Percentiles rank a stretch among this genome's conserved stretches.
Conservation (phyloP, 2,113 vertebrate species). For the Tympanuchus pallidicinctus region DNA sequence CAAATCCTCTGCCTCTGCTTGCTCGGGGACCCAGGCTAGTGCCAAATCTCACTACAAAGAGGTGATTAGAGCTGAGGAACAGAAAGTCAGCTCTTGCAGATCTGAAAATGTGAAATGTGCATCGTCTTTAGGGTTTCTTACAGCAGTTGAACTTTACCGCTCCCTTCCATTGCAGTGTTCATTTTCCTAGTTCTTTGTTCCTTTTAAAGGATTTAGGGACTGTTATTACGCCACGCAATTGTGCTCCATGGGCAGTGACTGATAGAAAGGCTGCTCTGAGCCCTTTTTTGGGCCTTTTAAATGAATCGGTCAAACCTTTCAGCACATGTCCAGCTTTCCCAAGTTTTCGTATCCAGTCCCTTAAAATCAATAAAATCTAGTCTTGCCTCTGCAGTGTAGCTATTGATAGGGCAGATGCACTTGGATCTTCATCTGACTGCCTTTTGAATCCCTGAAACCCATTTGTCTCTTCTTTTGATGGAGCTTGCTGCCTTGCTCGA, state of each 20-base stretch:
- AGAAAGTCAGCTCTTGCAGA: conserved; percentile 14
- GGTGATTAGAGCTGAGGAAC: conserved; percentile 27
- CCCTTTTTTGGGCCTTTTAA: neutral
- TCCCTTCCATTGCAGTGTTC: neutral
- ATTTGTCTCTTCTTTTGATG: neutral
- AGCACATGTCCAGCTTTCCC: neutral
- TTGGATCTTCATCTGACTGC: neutral
- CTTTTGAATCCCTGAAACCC: neutral
- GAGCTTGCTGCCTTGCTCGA: neutral
- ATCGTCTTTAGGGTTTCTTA: conserved; percentile 16
- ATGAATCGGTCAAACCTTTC: neutral
- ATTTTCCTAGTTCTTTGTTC: neutral
- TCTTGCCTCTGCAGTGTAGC: neutral
- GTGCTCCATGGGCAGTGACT: neutral
- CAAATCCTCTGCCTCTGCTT: conserved; percentile 49
- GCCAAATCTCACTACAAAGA: conserved; percentile 35
- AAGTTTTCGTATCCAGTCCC: neutral
- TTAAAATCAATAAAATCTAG: neutral
- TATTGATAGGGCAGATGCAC: neutral
- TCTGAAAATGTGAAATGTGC: neutral
- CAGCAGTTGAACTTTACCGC: conserved; percentile 15
- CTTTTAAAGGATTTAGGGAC: neutral
- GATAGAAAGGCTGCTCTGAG: neutral
- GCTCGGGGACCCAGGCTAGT: conserved; percentile 31
- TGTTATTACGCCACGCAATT: neutral